Base-by-base conservation (phyloP, 1,140 invertebrate genomes). In the Brachionus angularis region DNA sequence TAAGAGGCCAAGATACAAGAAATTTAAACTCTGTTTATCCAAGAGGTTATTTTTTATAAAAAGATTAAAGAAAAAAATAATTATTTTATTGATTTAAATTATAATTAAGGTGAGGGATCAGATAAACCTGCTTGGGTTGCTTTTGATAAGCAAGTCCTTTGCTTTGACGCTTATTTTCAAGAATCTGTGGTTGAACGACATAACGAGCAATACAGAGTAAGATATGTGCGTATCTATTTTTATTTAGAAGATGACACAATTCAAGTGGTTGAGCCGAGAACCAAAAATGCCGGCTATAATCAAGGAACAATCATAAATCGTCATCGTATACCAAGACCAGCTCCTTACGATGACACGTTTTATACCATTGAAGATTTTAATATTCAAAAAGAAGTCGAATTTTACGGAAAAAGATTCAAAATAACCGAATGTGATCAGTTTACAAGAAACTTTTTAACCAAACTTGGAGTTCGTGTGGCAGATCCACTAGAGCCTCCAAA, bases 391-490 rank as follows among this genome's bases (percentile, higher is more conserved):
- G 86, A 90, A 78, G 83, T 61, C 46, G 89, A 0, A 86, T 86
- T 62, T 84, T 90, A 86, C 78, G 88, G 88, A 0, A 86, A 87
- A 81, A 84, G 86, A 21, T 91, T 90, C 77, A 88, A 88, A 80
- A 88, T 95, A 29, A 86, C 87, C 0, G 85, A 87, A 73, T 93
- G 91, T 78, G 81, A 95, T 77, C 84, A 86, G 72, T 95, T 93
- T 76, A 93, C 91, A 0, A 81, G 89, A 73, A 86, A 85, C 46
- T 94, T 93, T 79, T 80, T 94, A 3, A 89, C 88, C 77, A 86
- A 89, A 25, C 84, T 89, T 62, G 92, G 92, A 14, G 89, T 94
- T 44, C 81, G 86, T 39, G 89, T 94, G 7, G 73, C 21, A 16
- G 49, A 50, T 42, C 46, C 67, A 27, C 47, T 72, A 16, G 55